Percentiles rank a stretch among this genome's conserved stretches.
Conservation (phyloP, 2,888 invertebrate genomes). For the Ochropleura leucogaster region DNA sequence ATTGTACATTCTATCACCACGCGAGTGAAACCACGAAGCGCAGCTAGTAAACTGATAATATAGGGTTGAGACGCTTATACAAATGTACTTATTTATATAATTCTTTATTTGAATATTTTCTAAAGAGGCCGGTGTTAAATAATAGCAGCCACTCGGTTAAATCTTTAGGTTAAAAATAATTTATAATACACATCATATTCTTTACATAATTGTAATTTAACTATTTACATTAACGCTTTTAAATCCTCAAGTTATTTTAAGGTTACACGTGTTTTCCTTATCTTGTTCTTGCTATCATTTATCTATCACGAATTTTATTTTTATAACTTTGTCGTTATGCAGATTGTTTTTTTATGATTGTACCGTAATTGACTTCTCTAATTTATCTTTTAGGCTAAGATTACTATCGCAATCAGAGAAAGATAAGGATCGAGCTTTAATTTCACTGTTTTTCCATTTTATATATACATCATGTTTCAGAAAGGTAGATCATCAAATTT, state of each 20-base stretch:
- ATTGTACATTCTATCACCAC: too few species aligned
- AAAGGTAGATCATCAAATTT: not conserved
- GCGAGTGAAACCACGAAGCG: too few species aligned
- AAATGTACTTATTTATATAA: not conserved
- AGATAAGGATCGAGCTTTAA: conserved; percentile 16
- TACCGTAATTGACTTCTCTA: not conserved
- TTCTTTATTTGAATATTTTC: not conserved
- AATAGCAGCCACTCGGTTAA: too few species aligned
- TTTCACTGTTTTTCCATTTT: not conserved
- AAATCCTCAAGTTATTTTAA: conserved; percentile 26
- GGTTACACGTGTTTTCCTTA: conserved; percentile 5
- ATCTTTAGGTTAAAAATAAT: too few species aligned
- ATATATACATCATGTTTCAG: not conserved
- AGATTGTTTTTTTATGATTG: conserved; percentile 16
- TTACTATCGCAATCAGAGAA: conserved; percentile 26
- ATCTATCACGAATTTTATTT: conserved; percentile 4
- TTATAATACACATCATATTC: not conserved
- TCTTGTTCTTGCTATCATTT: not conserved
- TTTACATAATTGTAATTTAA: conserved; percentile 8
- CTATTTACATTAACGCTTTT: not conserved
- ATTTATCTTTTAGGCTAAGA: conserved; percentile 22
- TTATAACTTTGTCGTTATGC: conserved; percentile 6
- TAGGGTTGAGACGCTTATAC: not conserved
- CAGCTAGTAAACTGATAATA: not conserved
- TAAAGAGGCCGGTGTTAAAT: too few species aligned